Conservation (phyloP, 2,888 invertebrate species). For the Aphidoletes aphidimyza region DNA sequence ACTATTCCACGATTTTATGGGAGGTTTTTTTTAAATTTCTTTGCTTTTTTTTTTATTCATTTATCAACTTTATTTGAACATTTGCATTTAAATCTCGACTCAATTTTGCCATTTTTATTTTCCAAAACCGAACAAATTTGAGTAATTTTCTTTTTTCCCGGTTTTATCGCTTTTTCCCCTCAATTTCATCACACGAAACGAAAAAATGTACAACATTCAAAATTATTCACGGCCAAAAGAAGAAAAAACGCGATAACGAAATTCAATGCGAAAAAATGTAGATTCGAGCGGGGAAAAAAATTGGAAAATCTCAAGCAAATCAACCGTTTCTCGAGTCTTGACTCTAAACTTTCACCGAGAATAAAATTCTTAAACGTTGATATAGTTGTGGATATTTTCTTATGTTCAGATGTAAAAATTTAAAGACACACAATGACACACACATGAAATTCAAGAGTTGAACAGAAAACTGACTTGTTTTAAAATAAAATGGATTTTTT, state of each 20-base stretch:
- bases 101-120: neutral
- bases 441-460: neutral
- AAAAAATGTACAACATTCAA: too few relatives aligned
- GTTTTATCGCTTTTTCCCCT: neutral
- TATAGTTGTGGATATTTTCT: neutral
- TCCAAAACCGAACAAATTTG: neutral
- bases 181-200: neutral
- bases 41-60: neutral
- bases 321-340: neutral
- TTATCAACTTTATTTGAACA: neutral
- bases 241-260: too few relatives aligned
- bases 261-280: neutral
- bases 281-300: neutral
- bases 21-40: too few relatives aligned
- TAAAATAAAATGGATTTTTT: neutral
- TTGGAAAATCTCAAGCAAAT: neutral
- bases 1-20: neutral
- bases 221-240: too few relatives aligned
- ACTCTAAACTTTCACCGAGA: conserved; percentile 5
- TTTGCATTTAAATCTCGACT: neutral
- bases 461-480: neutral
- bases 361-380: conserved; percentile 29
- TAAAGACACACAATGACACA: neutral
- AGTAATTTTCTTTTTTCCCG: neutral
- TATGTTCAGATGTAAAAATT: too few relatives aligned